These are phyloP conservation scores for Brenthis ino DNA, from an alignment of 2,888 invertebrate genomes.

Conservation along the genomic window DNA sequence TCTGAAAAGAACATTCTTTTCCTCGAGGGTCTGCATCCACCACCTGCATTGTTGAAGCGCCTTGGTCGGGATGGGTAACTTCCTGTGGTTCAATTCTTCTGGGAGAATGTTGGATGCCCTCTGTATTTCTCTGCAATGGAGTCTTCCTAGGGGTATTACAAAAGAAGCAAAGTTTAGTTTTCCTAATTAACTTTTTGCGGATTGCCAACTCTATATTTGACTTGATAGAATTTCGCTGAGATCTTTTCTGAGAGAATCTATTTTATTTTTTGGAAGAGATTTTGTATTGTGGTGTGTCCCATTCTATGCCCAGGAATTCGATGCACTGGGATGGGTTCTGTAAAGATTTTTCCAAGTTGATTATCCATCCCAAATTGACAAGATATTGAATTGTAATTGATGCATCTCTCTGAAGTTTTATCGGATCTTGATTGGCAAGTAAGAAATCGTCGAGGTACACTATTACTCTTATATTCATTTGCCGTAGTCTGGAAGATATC, in stretches of 20 bases:
- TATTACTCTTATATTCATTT: background rate
- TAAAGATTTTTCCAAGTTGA: background rate
- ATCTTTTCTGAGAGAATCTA: background rate
- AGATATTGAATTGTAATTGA: background rate
- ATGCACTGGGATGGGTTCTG: background rate
- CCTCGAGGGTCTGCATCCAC: background rate
- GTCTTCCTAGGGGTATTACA: conserved; percentile 31
- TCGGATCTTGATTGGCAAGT: background rate
- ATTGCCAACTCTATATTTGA: conserved; percentile 20
- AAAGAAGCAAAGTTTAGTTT: conserved; percentile 33
- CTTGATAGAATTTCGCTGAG: background rate
- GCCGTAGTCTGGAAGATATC: background rate
- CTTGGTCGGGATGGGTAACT: background rate
- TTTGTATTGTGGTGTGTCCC: conserved; percentile 30
- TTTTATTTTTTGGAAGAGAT: conserved; percentile 27
- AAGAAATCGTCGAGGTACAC: conserved; percentile 3
- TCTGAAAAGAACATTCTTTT: background rate
- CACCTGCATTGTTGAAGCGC: background rate
- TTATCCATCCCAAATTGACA: background rate
- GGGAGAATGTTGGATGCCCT: conserved; percentile 22
- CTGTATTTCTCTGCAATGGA: conserved; percentile 29
- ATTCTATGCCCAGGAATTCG: conserved; percentile 14
- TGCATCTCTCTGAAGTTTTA: background rate
- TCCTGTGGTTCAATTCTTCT: background rate
- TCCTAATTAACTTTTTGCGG: conserved; percentile 17